Percentiles rank a stretch among this genome's conserved stretches.
These are phyloP conservation scores for Trichogramma pretiosum DNA, from an alignment of 1,140 invertebrate species.

Conservation along the genomic window DNA sequence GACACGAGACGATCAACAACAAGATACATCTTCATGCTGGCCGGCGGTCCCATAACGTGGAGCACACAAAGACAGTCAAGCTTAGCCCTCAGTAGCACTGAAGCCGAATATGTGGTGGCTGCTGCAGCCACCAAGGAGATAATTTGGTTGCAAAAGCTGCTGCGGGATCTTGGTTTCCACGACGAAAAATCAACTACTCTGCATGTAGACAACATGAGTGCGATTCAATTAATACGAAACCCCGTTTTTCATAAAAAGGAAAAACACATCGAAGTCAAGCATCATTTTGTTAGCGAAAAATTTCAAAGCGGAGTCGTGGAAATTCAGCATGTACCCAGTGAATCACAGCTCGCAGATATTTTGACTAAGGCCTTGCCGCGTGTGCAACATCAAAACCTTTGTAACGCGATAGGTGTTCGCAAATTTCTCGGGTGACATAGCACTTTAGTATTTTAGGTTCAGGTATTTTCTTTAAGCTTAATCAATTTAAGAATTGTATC, in stretches of 20 bases:
- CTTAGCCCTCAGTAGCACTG: no score
- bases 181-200: not conserved
- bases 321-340: not conserved
- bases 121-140: no score
- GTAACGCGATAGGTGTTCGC: no score
- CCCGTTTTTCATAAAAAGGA: no score
- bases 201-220: not conserved
- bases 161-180: not conserved
- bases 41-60: conserved; percentile 31
- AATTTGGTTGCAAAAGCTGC: no score
- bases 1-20: conserved; percentile 30
- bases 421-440: no score
- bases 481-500: no score
- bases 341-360: not conserved
- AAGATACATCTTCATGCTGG: conserved; percentile 30
- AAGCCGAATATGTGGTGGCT: not conserved
- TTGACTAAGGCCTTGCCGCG: conserved; percentile 2
- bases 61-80: not conserved
- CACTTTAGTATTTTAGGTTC: no score
- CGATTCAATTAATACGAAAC: not conserved
- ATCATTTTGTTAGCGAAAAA: conserved; percentile 2
- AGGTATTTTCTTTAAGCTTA: no score
- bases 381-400: no score
- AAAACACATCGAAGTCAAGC: not conserved
- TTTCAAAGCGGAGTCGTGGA: not conserved